Percentiles rank a stretch among this genome's conserved stretches.
Conservation (phyloP, 2,113 vertebrate species). For the Varanus salvator region DNA sequence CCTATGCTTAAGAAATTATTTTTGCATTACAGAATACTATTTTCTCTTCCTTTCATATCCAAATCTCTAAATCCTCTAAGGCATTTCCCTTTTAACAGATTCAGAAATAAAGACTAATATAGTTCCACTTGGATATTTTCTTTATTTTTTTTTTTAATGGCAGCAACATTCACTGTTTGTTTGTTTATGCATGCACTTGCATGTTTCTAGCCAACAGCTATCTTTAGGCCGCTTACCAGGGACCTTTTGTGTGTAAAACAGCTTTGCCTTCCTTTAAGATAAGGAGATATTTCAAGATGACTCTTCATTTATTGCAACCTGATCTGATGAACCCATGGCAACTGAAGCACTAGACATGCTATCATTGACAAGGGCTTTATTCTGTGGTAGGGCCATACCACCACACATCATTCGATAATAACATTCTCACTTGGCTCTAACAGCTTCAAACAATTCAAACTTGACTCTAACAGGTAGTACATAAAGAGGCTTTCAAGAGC, state of each 20-base stretch:
- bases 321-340: too few species aligned
- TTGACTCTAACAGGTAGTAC: not conserved
- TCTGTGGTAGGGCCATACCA: not conserved
- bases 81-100: slow-evolving; percentile 20
- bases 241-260: not conserved
- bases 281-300: not conserved
- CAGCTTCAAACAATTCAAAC: not conserved
- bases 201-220: too few species aligned
- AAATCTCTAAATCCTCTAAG: not conserved
- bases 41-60: slow-evolving; percentile 3
- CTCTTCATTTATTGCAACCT: not conserved
- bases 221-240: too few species aligned
- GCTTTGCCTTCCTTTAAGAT: not conserved
- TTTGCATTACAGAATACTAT: slow-evolving; percentile 13
- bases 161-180: not conserved
- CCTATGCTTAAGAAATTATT: slow-evolving; percentile 18
- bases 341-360: not conserved
- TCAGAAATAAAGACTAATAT: slow-evolving; percentile 29
- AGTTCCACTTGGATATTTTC: not conserved
- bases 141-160: slow-evolving; percentile 3
- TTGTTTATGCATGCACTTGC: too few species aligned
- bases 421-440: not conserved
- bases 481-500: not conserved
- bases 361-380: not conserved
- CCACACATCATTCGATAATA: not conserved